These are phyloP conservation scores for Herpetotheres cachinnans DNA, from an alignment of 2,113 vertebrate genomes.

Conservation along the genomic window DNA sequence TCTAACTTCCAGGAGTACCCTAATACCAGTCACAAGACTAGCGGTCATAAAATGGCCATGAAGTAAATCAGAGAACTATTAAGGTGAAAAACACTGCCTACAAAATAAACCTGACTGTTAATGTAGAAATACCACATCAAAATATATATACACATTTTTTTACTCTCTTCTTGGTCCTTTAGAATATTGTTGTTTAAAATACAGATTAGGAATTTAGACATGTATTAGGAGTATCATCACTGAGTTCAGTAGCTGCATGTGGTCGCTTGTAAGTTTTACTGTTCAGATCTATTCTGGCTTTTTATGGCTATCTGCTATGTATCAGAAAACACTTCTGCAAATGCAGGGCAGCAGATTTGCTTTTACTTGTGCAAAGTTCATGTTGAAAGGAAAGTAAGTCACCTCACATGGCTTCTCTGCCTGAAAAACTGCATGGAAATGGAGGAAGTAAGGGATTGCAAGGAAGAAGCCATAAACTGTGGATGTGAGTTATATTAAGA, in stretches of 20 bases:
- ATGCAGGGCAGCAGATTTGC: not conserved
- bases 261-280: not conserved
- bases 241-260: not conserved
- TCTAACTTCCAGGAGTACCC: not conserved
- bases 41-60: not conserved
- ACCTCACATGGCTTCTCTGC: not conserved
- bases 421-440: not conserved
- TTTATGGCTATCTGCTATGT: not conserved
- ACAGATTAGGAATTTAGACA: not conserved
- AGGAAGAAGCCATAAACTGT: not conserved
- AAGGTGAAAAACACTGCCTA: not conserved
- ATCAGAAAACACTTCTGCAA: not conserved
- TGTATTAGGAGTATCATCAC: not conserved
- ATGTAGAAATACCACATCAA: not conserved
- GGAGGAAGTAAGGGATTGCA: not conserved
- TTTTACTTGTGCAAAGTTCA: not conserved
- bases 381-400: not conserved
- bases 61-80: not conserved
- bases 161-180: not conserved
- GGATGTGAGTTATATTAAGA: not conserved
- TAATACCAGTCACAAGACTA: not conserved
- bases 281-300: not conserved
- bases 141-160: not conserved
- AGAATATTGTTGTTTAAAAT: not conserved
- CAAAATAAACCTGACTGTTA: not conserved